Evolutionary conservation across 2,113 vertebrate genomes (phyloP).

Genomic region (Stigmatopora nigra): DNA sequence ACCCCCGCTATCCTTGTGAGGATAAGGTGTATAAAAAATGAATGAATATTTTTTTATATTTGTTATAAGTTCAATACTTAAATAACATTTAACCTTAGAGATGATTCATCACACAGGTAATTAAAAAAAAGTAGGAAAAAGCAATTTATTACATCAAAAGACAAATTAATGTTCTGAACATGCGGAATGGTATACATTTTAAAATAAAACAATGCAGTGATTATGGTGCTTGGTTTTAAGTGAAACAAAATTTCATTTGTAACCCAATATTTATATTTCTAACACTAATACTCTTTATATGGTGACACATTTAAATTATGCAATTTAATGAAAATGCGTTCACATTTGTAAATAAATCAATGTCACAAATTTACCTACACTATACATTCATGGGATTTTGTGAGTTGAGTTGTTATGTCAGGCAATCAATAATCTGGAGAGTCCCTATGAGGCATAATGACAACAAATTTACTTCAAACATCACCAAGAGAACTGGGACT

Average conservation of each 20-base stretch:
- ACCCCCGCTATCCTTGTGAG: too few species aligned
- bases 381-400: slow-evolving; percentile 1
- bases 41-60: too few species aligned
- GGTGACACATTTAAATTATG: not conserved
- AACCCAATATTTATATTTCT: not conserved
- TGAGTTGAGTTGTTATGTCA: slow-evolving; percentile 2
- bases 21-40: too few species aligned
- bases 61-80: not conserved
- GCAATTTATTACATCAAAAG: slow-evolving; percentile 6
- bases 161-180: not conserved
- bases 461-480: slow-evolving; percentile 16
- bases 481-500: slow-evolving; percentile 17
- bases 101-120: not conserved
- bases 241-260: not conserved
- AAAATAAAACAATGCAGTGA: not conserved
- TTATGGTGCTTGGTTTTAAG: not conserved
- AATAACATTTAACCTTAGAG: not conserved
- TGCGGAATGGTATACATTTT: not conserved
- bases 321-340: not conserved
- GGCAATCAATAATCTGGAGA: not conserved
- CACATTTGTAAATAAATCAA: not conserved
- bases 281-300: not conserved
- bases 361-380: not conserved
- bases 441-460: slow-evolving; percentile 5
- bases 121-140: slow-evolving; percentile 1